phyloP scores from a whole-genome alignment of 2,888 invertebrate species.

The Drosophila eohydei region DNA sequence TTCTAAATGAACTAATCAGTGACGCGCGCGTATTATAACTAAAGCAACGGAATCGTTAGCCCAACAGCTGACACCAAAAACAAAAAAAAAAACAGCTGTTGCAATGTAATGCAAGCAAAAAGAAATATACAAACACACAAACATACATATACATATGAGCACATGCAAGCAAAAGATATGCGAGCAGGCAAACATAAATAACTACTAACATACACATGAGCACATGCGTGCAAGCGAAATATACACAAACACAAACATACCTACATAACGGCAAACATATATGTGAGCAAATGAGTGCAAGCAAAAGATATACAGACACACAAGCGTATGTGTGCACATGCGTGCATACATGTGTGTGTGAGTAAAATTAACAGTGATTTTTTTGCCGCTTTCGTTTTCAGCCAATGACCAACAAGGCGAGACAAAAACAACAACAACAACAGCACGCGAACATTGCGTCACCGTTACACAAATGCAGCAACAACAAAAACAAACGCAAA shows the following conservation, averaged over 20 bases:
- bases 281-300: constrained; percentile 5
- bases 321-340: background rate
- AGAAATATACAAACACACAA: background rate
- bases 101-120: constrained; percentile 27
- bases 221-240: background rate
- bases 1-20: constrained; percentile 54
- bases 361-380: constrained; percentile 47
- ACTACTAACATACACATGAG: background rate
- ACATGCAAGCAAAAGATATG: constrained; percentile 3
- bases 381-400: constrained; percentile 66
- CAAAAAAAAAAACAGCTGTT: constrained; percentile 37
- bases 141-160: background rate
- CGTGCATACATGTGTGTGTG: background rate
- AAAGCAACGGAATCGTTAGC: constrained; percentile 26
- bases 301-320: constrained; percentile 1
- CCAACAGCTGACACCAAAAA: constrained; percentile 14
- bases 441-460: constrained; percentile 68
- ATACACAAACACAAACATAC: background rate
- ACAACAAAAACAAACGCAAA: constrained; percentile 39
- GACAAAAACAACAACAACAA: constrained; percentile 49
- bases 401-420: constrained; percentile 61
- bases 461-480: constrained; percentile 64
- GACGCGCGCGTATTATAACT: constrained; percentile 64
- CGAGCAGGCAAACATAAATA: constrained; percentile 5
- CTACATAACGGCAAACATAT: constrained; percentile 4